phyloP scores from a whole-genome alignment of 2,797 vertebrate species.

The Enteromius argenteus region DNA sequence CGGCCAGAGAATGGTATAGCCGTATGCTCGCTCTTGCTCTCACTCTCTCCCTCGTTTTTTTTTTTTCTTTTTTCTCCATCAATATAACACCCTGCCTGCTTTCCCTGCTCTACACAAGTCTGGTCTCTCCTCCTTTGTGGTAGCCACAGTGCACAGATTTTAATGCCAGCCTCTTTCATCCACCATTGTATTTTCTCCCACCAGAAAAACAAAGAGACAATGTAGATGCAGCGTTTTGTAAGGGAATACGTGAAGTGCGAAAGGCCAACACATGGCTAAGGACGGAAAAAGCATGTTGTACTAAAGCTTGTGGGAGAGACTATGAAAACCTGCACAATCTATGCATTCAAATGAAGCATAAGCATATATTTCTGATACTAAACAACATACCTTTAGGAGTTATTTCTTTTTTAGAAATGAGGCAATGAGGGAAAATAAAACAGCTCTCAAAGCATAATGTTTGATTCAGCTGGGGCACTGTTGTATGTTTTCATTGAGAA shows the following conservation, averaged over 20 bases:
- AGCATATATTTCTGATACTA: conserved; percentile 16
- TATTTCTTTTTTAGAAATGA: conserved; percentile 7
- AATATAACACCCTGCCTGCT: conserved; percentile 35
- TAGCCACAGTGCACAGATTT: conserved; percentile 39
- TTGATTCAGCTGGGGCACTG: not conserved
- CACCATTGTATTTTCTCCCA: conserved; percentile 39
- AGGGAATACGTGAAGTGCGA: not conserved
- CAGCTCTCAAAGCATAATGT: not conserved
- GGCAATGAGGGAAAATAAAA: not conserved
- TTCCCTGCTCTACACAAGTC: conserved; percentile 29
- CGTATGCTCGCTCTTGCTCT: conserved; percentile 21
- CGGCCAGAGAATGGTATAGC: conserved; percentile 79
- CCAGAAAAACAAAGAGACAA: conserved; percentile 15
- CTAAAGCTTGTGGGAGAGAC: conserved; percentile 2
- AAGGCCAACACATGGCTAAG: not conserved
- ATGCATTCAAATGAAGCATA: not conserved
- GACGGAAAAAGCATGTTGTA: not conserved
- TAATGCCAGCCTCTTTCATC: conserved; percentile 40
- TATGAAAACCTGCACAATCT: not conserved
- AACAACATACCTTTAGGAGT: conserved; percentile 1
- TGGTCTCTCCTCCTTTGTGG: conserved; percentile 49
- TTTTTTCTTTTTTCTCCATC: conserved; percentile 11
- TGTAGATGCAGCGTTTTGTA: conserved; percentile 7
- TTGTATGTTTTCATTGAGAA: conserved; percentile 15
- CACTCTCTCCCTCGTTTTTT: not conserved